phyloP scores from a whole-genome alignment of 1,140 invertebrate genomes.

The Pseudoatta argentina region DNA sequence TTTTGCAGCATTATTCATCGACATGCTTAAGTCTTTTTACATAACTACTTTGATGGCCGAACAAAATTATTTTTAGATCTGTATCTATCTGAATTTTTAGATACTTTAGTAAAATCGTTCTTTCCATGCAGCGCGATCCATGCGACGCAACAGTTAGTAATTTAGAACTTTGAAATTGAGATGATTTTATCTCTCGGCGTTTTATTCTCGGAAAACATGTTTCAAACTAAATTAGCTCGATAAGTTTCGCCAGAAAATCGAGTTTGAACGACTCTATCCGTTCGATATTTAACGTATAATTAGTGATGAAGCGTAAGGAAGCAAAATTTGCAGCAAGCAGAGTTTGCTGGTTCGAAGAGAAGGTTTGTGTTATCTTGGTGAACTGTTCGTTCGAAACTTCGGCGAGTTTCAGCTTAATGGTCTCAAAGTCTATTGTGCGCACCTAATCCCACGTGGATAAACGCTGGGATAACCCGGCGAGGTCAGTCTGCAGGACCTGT shows the following conservation, averaged over 20 bases:
- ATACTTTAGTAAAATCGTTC: no score
- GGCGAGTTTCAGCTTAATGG: not conserved
- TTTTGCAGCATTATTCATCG: no score
- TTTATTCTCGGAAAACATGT: not conserved
- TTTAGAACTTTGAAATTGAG: not conserved
- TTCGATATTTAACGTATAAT: not conserved
- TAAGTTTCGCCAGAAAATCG: not conserved
- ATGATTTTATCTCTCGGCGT: not conserved
- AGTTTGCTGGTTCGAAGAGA: not conserved
- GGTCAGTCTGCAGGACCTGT: conserved; percentile 74
- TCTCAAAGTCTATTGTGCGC: conserved; percentile 27
- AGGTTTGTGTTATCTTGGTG: conserved; percentile 6
- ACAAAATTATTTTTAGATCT: no score
- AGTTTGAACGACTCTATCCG: not conserved
- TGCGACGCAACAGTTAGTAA: not conserved
- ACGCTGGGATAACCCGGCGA: conserved; percentile 81
- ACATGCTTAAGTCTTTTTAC: no score
- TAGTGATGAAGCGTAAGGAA: not conserved
- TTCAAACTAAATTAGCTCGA: not conserved
- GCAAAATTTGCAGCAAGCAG: not conserved
- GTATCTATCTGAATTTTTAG: no score
- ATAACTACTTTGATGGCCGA: no score
- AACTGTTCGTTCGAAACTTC: conserved; percentile 2
- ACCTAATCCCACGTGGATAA: conserved; percentile 80
- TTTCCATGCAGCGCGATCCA: not conserved